phyloP scores from a whole-genome alignment of 2,888 invertebrate genomes.

The Noctua janthina region DNA sequence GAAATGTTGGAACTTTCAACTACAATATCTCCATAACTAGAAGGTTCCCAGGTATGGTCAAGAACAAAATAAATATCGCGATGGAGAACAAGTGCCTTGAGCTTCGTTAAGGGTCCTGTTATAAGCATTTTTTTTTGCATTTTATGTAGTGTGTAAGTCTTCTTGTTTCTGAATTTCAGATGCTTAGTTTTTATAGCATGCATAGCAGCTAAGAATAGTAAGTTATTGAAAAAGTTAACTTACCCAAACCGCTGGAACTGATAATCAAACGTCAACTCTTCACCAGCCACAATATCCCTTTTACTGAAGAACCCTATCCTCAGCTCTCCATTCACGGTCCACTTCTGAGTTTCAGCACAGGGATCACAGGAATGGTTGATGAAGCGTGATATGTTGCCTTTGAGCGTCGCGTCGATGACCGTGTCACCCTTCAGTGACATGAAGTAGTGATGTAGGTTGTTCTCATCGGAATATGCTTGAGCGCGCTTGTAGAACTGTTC shows the following conservation, averaged over 20 bases:
- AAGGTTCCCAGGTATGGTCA: not conserved
- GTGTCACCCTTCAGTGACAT: conserved; percentile 98
- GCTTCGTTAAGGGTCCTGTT: not conserved
- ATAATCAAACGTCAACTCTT: conserved; percentile 99
- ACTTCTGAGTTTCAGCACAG: conserved; percentile 99
- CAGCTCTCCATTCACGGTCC: conserved; percentile 97
- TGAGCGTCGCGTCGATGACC: conserved; percentile 97
- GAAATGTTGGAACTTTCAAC: not conserved
- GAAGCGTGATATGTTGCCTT: conserved; percentile 98
- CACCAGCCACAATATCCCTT: conserved; percentile 94
- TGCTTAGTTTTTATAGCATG: not conserved
- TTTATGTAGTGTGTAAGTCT: not conserved
- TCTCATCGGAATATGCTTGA: conserved; percentile 96
- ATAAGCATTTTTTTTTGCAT: too few species aligned
- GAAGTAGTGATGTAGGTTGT: conserved; percentile 98
- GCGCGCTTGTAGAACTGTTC: conserved; percentile 97
- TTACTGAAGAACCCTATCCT: conserved; percentile 99
- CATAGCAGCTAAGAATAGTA: not conserved
- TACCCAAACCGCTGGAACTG: conserved; percentile 99
- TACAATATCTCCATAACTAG: not conserved
- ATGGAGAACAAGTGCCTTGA: not conserved
- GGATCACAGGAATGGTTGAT: conserved; percentile 99
- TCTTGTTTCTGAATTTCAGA: not conserved
- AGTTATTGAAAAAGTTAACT: conserved; percentile 68
- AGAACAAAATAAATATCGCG: not conserved